Percentiles rank a stretch among this genome's conserved stretches.
Conservation (phyloP, 2,888 invertebrate species). For the Thera obeliscata region DNA sequence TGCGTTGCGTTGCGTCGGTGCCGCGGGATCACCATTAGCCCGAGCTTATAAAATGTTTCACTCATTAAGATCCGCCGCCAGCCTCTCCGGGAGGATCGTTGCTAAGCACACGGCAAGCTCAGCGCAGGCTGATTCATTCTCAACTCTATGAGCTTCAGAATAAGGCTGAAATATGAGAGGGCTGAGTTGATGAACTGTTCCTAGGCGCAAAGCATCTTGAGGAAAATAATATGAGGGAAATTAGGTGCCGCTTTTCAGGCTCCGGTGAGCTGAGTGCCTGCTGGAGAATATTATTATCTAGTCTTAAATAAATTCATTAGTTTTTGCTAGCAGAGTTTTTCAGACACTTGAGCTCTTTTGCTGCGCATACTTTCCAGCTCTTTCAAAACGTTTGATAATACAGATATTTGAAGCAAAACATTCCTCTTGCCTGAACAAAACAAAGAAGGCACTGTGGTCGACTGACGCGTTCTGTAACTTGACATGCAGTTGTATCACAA, state of each 20-base stretch:
- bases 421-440: no score
- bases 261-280: background rate
- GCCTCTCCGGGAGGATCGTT: constrained; percentile 11
- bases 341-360: no score
- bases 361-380: no score
- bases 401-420: no score
- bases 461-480: no score
- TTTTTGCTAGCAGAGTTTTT: background rate
- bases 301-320: background rate
- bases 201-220: constrained; percentile 7
- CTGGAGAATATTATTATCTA: background rate
- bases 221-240: constrained; percentile 14
- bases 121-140: constrained; percentile 15
- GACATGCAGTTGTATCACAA: no score
- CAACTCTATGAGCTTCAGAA: constrained; percentile 6
- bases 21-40: constrained; percentile 8
- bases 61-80: constrained; percentile 17
- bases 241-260: constrained; percentile 12
- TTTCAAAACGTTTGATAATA: no score
- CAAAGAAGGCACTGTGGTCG: no score
- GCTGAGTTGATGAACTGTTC: constrained; percentile 15
- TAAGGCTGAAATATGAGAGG: constrained; percentile 6
- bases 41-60: constrained; percentile 17
- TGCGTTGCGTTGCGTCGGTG: background rate
- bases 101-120: constrained; percentile 1